Percentiles rank a stretch among this genome's conserved stretches.
Conservation (phyloP, 2,113 vertebrate genomes). For the Gymnobelideus leadbeateri region DNA sequence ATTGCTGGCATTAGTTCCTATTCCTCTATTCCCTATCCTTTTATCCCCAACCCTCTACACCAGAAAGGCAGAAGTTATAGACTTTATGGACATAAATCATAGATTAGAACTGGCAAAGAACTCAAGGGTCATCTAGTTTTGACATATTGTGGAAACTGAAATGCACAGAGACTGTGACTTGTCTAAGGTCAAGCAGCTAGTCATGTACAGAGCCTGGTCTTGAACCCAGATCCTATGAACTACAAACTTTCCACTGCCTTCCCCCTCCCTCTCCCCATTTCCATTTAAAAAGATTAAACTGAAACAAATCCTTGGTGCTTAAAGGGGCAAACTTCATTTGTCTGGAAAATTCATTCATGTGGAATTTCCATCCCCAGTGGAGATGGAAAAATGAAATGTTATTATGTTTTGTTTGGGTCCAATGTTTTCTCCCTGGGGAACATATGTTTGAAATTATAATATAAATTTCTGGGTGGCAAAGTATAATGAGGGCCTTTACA, state of each 20-base stretch:
- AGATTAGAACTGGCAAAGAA: not conserved
- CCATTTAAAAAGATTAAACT: not conserved
- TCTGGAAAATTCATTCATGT: not conserved
- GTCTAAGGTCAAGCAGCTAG: not conserved
- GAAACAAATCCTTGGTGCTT: not conserved
- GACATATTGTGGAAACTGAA: not conserved
- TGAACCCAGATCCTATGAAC: not conserved
- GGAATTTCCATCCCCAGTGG: not conserved
- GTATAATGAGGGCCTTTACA: not conserved
- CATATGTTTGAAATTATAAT: not conserved
- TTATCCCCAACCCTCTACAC: too few relatives aligned
- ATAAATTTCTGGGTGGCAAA: not conserved
- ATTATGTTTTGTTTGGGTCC: not conserved
- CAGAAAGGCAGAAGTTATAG: too few relatives aligned
- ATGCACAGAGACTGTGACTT: not conserved
- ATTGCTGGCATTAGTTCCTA: too few relatives aligned
- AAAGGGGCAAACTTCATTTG: not conserved
- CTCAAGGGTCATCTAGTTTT: too few relatives aligned
- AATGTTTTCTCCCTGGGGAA: not conserved
- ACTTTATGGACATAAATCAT: not conserved
- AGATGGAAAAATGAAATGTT: not conserved
- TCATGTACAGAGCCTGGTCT: not conserved
- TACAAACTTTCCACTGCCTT: not conserved
- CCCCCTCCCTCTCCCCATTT: not conserved
- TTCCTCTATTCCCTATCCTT: too few relatives aligned